Evolutionary conservation across 2,797 vertebrate species (phyloP), one percentile per base, ranked within the genome.

Genomic region (Micropoecilia bifurca): DNA sequence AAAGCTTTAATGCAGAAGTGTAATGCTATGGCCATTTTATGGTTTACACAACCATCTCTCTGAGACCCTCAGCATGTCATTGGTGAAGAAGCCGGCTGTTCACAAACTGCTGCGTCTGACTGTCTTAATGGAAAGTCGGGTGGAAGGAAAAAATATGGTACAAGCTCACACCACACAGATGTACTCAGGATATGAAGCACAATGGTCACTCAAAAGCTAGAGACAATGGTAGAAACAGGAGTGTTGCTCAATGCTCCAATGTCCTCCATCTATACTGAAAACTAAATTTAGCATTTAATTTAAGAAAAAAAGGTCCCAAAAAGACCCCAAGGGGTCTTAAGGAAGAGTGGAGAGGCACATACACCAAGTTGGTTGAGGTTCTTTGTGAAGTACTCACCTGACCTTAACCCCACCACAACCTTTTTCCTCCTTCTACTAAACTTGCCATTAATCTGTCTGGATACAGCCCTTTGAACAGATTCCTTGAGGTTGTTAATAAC

Each of bases 11-110:
- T 71, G 5, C n/a, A 71, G 25, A 71, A 28, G 25, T 46, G 41
- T 71, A 71, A 71, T 46, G 43, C 9, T n/a, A 69, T 43, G 68
- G 68, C 41, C 66, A 61, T 46, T 28, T 46, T 14, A 71, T 71
- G 68, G 68, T 71, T 43, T 43, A 45, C 68, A 46, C 68, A 71
- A 46, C 43, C 43, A 30, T 28, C 13, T 46, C 13, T 6, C 16
- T 3, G 13, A 69, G 39, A 43, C 39, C 39, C 39, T 66, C 18
- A 39, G 20, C 33, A 39, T 33, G 33, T 39, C 18, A 39, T 39
- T 66, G 18, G 16, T 69, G 45, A 69, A 43, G 68, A 46, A 46
- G 68, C n/a, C 7, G 6, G 43, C 41, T 71, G 25, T 14, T 71
- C 25, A n/a, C 39, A 28, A 14, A 71, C 12, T 39, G 20, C 43